Percentiles rank a stretch among this genome's conserved stretches.
These are phyloP conservation scores for Busseola fusca DNA, from an alignment of 2,888 invertebrate genomes.

Conservation along the genomic window DNA sequence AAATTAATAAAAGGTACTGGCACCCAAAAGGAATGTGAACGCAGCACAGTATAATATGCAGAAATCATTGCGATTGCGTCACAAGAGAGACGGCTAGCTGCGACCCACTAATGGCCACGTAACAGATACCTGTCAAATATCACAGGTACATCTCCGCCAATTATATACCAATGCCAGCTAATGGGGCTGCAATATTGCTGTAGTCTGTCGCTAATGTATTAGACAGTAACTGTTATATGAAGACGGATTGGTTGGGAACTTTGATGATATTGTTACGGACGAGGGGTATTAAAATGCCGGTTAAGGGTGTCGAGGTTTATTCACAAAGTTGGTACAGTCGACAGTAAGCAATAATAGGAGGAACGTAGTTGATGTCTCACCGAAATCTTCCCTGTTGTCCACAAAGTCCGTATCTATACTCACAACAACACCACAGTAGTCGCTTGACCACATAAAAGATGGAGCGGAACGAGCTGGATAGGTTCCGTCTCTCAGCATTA, in stretches of 20 bases:
- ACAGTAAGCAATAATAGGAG: too few relatives aligned
- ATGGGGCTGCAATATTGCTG: slow-evolving; percentile 41
- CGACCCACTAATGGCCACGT: slow-evolving; percentile 24
- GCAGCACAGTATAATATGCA: slow-evolving; percentile 40
- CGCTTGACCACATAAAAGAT: too few relatives aligned
- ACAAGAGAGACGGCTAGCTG: slow-evolving; percentile 40
- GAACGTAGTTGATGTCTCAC: too few relatives aligned
- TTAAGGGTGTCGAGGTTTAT: too few relatives aligned
- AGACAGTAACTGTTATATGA: slow-evolving; percentile 15
- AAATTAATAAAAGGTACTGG: slow-evolving; percentile 3
- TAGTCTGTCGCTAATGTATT: slow-evolving; percentile 25
- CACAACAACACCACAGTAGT: too few relatives aligned
- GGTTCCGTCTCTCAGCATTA: slow-evolving; percentile 31
- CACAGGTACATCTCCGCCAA: slow-evolving; percentile 30
- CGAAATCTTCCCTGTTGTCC: too few relatives aligned
- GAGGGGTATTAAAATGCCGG: too few relatives aligned
- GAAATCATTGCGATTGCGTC: slow-evolving; percentile 27
- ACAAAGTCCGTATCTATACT: too few relatives aligned
- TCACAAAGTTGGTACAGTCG: too few relatives aligned
- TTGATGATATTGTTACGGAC: too few relatives aligned
- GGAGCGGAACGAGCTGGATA: too few relatives aligned
- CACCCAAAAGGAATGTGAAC: slow-evolving; percentile 1
- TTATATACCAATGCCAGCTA: slow-evolving; percentile 29
- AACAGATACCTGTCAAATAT: slow-evolving; percentile 39
- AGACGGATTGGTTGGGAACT: slow-evolving; percentile 28